These are phyloP conservation scores for Petrocephalus zakoni DNA, from an alignment of 2,113 vertebrate species.

Conservation along the genomic window DNA sequence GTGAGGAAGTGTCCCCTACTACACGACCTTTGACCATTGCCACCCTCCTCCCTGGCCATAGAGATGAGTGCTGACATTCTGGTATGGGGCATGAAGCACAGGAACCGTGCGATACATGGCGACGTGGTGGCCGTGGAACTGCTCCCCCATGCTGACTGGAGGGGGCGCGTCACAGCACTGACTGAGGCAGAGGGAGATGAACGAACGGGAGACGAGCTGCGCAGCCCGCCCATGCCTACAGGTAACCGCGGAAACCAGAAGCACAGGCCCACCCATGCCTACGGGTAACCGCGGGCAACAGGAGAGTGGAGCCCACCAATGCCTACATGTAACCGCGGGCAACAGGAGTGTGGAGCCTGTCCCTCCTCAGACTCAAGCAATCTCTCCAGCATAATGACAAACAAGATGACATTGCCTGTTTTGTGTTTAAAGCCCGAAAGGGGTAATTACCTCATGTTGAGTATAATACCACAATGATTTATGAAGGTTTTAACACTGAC, in stretches of 20 bases:
- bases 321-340: too few species aligned
- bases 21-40: neutral
- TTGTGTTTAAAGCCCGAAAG: too few species aligned
- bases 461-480: neutral
- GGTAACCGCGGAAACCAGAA: constrained; percentile 45
- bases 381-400: neutral
- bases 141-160: constrained; percentile 76
- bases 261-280: neutral
- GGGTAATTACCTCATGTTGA: neutral
- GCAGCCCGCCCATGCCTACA: constrained; percentile 77
- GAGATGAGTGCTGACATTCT: constrained; percentile 73
- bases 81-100: constrained; percentile 72
- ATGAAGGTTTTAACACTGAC: neutral
- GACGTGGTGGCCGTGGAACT: constrained; percentile 81
- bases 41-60: constrained; percentile 36
- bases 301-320: too few species aligned
- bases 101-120: constrained; percentile 82
- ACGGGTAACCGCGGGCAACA: too few species aligned
- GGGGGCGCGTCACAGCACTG: constrained; percentile 70
- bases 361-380: too few species aligned
- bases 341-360: too few species aligned
- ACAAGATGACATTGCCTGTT: too few species aligned
- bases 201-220: constrained; percentile 57
- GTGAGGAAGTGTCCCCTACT: neutral
- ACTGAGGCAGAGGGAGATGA: constrained; percentile 73